Base-by-base conservation (phyloP, 2,888 invertebrate genomes). In the Theodoxus fluviatilis region DNA sequence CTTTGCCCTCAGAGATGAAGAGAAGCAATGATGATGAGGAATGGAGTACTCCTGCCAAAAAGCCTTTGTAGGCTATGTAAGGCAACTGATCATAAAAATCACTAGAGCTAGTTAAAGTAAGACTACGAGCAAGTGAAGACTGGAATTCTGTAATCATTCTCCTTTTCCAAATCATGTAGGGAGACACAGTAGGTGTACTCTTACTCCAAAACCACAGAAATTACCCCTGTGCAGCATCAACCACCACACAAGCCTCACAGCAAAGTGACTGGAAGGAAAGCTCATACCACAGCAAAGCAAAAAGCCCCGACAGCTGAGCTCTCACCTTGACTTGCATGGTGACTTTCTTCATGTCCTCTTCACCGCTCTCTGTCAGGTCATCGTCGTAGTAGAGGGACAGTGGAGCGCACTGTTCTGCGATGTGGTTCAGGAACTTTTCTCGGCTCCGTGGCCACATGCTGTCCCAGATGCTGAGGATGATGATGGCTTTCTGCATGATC, bases 401-500 rank as follows among this genome's bases (percentile, higher is more conserved):
- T 0, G 86, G 85, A 28, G 80, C 71, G 70, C 85, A 84, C 0
- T 76, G 49, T 4, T 47, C 38, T 22, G 77, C 52, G 15, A 86
- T 81, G 71, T 73, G 77, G 9, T 74, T 64, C 1, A 81, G 75
- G 71, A 85, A 86, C 28, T 74, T 76, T 1, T 78, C 70, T 31
- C 78, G 74, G 7, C 78, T 67, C 15, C 77, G 79, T 6, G 67
- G 38, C 25, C 74, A 77, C 75, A 85, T 76, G 12, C 80, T 76
- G 12, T 86, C 86, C 80, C 86, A 84, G 69, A 84, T 81, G 68
- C 74, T 79, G 15, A 85, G 70, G 35, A 85, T 83, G 22, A 80
- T 80, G 67, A 84, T 84, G 7, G 85, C 84, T 73, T 83, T 84
- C 79, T 86, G 86, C 86, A 86, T 86, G 12, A 83, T 80, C 7